Percentiles rank a stretch among this genome's conserved stretches.
These are phyloP conservation scores for Pelodytes ibericus DNA, from an alignment of 2,797 vertebrate species.

Conservation along the genomic window DNA sequence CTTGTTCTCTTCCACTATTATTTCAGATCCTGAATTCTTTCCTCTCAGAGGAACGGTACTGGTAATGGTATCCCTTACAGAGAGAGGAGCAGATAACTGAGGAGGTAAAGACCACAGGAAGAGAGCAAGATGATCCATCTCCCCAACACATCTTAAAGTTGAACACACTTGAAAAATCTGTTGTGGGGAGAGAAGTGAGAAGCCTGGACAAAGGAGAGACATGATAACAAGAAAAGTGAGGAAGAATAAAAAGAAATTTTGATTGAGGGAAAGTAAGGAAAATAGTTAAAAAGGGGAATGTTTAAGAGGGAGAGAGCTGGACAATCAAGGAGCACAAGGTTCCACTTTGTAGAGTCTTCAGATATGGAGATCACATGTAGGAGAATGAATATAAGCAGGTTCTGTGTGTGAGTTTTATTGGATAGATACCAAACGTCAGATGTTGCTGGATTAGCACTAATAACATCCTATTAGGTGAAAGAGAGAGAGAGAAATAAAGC, in stretches of 20 bases:
- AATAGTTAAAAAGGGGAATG: background rate
- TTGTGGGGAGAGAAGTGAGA: constrained; percentile 17
- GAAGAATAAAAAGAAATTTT: background rate
- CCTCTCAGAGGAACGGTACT: background rate
- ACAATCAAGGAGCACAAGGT: background rate
- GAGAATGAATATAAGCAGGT: background rate
- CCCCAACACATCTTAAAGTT: constrained; percentile 10
- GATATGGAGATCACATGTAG: background rate
- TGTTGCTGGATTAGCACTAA: constrained; percentile 34
- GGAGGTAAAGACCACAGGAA: constrained; percentile 32
- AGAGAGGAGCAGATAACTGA: constrained; percentile 18
- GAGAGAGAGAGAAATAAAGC: background rate
- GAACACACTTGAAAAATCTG: constrained; percentile 26
- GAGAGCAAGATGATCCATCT: constrained; percentile 25
- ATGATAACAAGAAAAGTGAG: background rate
- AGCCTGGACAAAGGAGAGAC: constrained; percentile 10
- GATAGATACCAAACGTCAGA: constrained; percentile 15
- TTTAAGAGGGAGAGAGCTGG: background rate
- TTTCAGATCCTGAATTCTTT: background rate
- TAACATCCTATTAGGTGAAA: constrained; percentile 11
- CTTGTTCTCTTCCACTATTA: background rate
- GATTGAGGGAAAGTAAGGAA: background rate
- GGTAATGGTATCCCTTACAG: background rate
- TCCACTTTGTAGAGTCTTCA: background rate
- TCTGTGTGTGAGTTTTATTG: background rate